Conservation (phyloP, 2,113 vertebrate genomes). For the Serinus canaria region DNA sequence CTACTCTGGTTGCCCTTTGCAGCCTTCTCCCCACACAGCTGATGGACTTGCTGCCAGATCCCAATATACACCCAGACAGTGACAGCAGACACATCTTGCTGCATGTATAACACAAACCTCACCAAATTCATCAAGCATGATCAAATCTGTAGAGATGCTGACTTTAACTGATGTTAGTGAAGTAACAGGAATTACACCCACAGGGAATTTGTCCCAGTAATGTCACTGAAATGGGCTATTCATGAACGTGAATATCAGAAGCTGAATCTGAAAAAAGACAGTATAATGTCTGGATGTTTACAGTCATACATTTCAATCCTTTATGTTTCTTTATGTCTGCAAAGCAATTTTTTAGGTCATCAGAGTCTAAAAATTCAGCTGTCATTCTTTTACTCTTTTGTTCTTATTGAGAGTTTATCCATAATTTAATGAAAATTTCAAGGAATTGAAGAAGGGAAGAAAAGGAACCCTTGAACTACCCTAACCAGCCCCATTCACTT, state of each 20-base stretch:
- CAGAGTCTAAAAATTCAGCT: slow-evolving; percentile 23
- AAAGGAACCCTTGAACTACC: background rate
- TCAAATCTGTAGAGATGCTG: background rate
- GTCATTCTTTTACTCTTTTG: background rate
- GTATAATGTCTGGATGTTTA: background rate
- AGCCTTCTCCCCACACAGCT: background rate
- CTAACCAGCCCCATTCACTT: background rate
- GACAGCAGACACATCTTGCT: background rate
- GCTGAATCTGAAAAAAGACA: background rate
- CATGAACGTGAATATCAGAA: background rate
- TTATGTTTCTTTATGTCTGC: background rate
- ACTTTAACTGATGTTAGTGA: background rate
- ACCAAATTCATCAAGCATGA: background rate
- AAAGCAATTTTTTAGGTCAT: slow-evolving; percentile 32
- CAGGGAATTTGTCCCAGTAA: background rate
- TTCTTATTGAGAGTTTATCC: slow-evolving; percentile 9
- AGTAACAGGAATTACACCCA: background rate
- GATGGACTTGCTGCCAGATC: background rate
- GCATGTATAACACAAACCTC: background rate
- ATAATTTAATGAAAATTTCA: background rate
- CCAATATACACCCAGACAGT: accelerated
- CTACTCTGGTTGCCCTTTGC: background rate
- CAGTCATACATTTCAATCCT: slow-evolving; percentile 1
- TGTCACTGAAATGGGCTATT: background rate
- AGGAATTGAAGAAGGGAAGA: background rate